Evolutionary conservation across 2,888 invertebrate genomes (phyloP), one percentile per base, ranked within the genome.

Genomic region (Aquatica leii): DNA sequence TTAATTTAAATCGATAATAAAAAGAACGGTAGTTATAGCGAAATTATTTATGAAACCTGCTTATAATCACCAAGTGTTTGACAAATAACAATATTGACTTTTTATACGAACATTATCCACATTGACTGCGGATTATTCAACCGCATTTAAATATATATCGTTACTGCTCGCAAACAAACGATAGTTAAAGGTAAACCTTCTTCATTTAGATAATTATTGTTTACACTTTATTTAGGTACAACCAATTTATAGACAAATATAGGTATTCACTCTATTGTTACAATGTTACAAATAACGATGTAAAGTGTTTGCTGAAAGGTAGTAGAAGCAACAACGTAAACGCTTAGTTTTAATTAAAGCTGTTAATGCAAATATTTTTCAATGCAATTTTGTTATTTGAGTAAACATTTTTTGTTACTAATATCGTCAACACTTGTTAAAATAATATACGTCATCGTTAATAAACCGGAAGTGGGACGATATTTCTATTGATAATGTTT

Each of bases 41-140:
- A 69, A 71, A 73, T 73, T 71, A 73, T 73, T 71, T 73, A 72
- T 73, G 70, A 73, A 73, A 71, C 72, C 68, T 69, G 69, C 70
- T 71, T 70, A 72, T 71, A 73, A 72, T 72, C 71, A 68, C 66
- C 71, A 75, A 77, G 77, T 79, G 78, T 78, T 79, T 79, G 77
- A 75, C 78, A 79, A 78, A 79, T 76, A 79, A 78, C 71, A 79
- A 78, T 79, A 78, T 79, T 79, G 77, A 73, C 77, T 76, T 77
- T 75, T 74, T 73, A 74, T 72, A 70, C 71, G 73, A 73, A 74
- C 73, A 70, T 61, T 57, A 65, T 71, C 71, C 70, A 69, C 71
- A 72, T 72, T 71, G 71, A 73, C 73, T 72, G 70, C 68, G 70
- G 70, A 71, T 72, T 71, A 71, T 63, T 64, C 68, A 62, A 66